phyloP scores from a whole-genome alignment of 2,113 vertebrate species.

The Tor tambroides region DNA sequence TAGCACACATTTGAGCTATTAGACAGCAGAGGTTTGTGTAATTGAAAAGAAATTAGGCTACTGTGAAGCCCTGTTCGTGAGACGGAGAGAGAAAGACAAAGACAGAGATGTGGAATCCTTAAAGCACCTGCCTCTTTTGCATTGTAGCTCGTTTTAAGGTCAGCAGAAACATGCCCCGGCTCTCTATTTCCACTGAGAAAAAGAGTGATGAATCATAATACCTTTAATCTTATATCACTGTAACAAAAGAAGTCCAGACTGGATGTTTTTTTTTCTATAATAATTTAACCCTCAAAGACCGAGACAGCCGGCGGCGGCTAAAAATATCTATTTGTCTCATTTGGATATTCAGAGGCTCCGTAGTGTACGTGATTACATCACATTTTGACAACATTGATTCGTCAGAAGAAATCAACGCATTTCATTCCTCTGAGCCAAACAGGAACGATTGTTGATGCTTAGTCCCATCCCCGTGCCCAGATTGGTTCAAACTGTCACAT shows the following conservation, averaged over 20 bases:
- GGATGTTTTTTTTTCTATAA: not conserved
- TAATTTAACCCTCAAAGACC: no score
- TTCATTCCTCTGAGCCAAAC: no score
- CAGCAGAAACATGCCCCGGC: constrained; percentile 36
- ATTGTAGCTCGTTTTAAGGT: constrained; percentile 48
- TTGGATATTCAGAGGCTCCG: no score
- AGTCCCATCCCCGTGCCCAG: no score
- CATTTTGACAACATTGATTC: no score
- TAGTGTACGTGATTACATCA: no score
- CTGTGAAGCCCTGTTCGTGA: constrained; percentile 48
- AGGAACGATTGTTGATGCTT: no score
- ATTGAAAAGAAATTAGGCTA: constrained; percentile 53
- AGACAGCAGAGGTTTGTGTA: constrained; percentile 43
- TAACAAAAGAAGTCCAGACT: not conserved
- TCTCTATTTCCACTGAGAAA: constrained; percentile 43
- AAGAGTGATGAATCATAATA: constrained; percentile 42
- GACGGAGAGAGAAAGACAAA: constrained; percentile 11
- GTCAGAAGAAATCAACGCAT: no score
- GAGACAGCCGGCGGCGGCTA: no score
- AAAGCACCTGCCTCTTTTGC: constrained; percentile 9
- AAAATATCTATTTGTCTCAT: no score
- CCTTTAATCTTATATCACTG: not conserved
- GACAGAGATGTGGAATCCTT: constrained; percentile 12
- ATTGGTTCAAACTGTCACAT: no score
- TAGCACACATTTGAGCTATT: not conserved